phyloP scores from a whole-genome alignment of 2,797 vertebrate species.

The Schizopygopsis malacanthus region DNA sequence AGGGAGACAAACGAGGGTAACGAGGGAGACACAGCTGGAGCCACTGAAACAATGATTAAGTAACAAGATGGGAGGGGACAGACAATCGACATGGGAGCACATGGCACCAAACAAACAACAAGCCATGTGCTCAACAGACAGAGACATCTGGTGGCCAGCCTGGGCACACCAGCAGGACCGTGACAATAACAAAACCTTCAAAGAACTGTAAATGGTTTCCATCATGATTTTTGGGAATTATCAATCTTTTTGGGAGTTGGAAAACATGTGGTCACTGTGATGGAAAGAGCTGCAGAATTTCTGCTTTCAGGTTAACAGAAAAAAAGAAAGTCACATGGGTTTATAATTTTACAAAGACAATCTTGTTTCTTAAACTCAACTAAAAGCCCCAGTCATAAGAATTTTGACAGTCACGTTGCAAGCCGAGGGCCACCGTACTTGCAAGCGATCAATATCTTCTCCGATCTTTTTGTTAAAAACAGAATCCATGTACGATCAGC shows the following conservation, averaged over 20 bases:
- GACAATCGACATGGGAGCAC: too few species aligned
- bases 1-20: too few species aligned
- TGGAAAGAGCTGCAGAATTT: neutral
- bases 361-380: too few species aligned
- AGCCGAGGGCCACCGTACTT: neutral
- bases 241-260: neutral
- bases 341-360: neutral
- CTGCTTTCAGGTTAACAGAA: neutral
- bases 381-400: neutral
- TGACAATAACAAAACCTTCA: neutral
- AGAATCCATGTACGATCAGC: conserved; percentile 36
- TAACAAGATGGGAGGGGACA: too few species aligned
- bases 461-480: conserved; percentile 24
- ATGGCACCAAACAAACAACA: too few species aligned
- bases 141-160: too few species aligned
- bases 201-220: neutral
- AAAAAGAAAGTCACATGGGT: neutral
- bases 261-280: neutral
- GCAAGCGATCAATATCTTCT: conserved; percentile 46
- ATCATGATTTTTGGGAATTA: neutral
- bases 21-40: too few species aligned
- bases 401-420: conserved; percentile 33
- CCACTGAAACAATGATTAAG: too few species aligned
- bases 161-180: too few species aligned
- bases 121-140: too few species aligned